Conservation (phyloP, 2,797 vertebrate genomes). For the Pampus argenteus region DNA sequence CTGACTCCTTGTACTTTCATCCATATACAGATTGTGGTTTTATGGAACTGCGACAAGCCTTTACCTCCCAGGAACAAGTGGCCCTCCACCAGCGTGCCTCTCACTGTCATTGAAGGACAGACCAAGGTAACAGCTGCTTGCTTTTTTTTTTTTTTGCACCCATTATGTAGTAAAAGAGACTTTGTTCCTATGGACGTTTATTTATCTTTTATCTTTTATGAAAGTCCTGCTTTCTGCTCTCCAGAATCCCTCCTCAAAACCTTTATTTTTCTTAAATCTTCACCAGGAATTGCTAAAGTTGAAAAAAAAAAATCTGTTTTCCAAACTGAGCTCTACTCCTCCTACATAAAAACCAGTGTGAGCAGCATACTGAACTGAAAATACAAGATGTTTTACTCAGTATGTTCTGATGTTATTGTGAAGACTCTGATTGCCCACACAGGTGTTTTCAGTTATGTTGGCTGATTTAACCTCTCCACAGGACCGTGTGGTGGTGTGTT, state of each 20-base stretch:
- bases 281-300: not conserved
- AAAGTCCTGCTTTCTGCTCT: conserved; percentile 6
- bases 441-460: conserved; percentile 17
- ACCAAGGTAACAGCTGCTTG: conserved; percentile 80
- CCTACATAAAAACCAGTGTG: not conserved
- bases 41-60: conserved; percentile 88
- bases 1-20: not conserved
- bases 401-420: not conserved
- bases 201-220: conserved; percentile 6
- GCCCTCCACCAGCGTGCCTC: conserved; percentile 87
- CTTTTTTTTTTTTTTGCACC: conserved; percentile 37
- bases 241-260: not conserved
- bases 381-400: not conserved
- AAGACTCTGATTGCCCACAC: conserved; percentile 1
- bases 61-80: conserved; percentile 86
- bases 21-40: conserved; percentile 81
- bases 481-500: not conserved
- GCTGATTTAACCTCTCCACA: conserved; percentile 18
- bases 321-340: not conserved
- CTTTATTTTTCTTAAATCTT: not conserved
- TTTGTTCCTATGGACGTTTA: conserved; percentile 33
- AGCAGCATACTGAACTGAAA: not conserved
- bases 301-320: not conserved
- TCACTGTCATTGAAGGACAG: conserved; percentile 85
- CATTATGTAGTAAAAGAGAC: conserved; percentile 32